Evolutionary conservation across 2,888 invertebrate genomes (phyloP), one percentile per base, ranked within the genome.

Genomic region (Pteria penguin): DNA sequence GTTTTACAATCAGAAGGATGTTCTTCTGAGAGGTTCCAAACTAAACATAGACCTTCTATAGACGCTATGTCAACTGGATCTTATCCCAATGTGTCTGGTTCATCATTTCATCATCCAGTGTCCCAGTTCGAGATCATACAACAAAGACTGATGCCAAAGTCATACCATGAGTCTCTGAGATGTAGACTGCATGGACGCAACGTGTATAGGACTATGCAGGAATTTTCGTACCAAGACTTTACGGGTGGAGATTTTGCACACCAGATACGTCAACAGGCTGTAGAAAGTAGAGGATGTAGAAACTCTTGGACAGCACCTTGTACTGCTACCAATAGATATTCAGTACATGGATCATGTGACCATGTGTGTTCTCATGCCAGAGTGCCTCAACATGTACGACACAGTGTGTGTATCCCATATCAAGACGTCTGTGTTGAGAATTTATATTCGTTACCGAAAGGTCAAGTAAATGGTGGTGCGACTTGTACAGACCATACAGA

Each of bases 61-160:
- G 8, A 45, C 18, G 0, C 18, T 18, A 45, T 45, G 0, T 45
- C 45, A 45, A 14, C 45, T 18, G 8, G 11, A 1, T 45, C 45
- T 14, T 45, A 8, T 45, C 45, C 8, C 0, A 18, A 45, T 45
- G 11, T 45, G 18, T 18, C 11, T 45, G 11, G 18, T 8, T 8
- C 18, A 8, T 14, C 11, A 18, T 18, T 8, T 14, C 45, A 45
- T 45, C 45, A 18, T 14, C 26, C 65, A 3, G n/a, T 57, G 27
- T 68, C 68, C 33, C 68, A 68, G 57, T 68, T 57, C 57, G 68
- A 68, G 31, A 68, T 68, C 11, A 68, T 68, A 14, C 29, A 33
- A 58, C 32, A 29, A 4, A 68, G 68, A 33, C 68, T 68, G 22
- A 27, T 32, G 31, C 26, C 68, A 55, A 57, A 52, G 27, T 11